Conservation (phyloP, 2,888 invertebrate genomes). For the Tigriopus californicus region DNA sequence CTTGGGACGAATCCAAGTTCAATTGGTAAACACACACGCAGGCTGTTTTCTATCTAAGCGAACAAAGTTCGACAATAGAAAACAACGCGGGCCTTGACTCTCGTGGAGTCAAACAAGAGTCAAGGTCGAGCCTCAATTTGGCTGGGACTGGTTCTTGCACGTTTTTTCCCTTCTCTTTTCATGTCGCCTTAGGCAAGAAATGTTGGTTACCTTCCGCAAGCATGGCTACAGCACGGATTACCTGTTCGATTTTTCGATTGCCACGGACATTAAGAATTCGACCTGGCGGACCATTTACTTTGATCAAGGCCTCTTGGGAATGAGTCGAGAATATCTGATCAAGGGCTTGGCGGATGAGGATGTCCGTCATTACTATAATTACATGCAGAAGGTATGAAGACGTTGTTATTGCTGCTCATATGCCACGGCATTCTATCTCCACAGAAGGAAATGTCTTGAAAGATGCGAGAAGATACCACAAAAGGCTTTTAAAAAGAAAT, state of each 20-base stretch:
- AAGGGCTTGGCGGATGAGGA: slow-evolving; percentile 63
- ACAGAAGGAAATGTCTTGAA: no score
- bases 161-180: not conserved
- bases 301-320: slow-evolving; percentile 38
- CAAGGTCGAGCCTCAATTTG: not conserved
- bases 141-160: not conserved
- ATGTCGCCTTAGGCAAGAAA: slow-evolving; percentile 32
- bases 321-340: slow-evolving; percentile 55
- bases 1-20: slow-evolving; percentile 47
- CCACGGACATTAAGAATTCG: slow-evolving; percentile 73
- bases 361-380: slow-evolving; percentile 29
- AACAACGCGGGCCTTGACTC: not conserved
- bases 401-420: no score
- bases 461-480: no score
- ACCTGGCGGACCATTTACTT: slow-evolving; percentile 66
- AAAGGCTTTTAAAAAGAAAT: no score
- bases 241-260: slow-evolving; percentile 71
- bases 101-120: not conserved
- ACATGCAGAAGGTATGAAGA: slow-evolving; percentile 23
- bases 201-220: slow-evolving; percentile 57
- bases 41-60: not conserved
- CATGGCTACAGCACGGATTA: slow-evolving; percentile 73
- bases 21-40: slow-evolving; percentile 43
- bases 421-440: no score
- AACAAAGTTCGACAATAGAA: not conserved